A percentile compares a stretch with the other conserved stretches of the same genome.
phyloP scores from a whole-genome alignment of 2,888 invertebrate species.

The Leucozona laternaria region DNA sequence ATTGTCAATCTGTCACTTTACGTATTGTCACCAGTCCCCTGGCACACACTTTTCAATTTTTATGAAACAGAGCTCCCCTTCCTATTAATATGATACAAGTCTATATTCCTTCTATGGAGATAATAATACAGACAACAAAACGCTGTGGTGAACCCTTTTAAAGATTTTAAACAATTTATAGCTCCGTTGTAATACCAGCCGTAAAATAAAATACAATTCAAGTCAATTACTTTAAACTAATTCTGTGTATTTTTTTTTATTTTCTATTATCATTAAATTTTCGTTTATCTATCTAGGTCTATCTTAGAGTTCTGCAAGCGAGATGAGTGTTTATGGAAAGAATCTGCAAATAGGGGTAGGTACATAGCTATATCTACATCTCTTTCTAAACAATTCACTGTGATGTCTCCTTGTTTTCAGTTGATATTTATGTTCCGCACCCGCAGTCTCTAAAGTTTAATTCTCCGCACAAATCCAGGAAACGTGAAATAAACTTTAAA shows the following conservation, averaged over 20 bases:
- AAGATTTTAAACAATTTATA: background rate
- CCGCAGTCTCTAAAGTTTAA: slow-evolving; percentile 33
- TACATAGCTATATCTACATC: background rate
- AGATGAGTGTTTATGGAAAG: background rate
- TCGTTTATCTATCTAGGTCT: background rate
- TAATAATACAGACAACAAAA: too few species aligned
- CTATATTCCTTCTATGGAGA: too few species aligned
- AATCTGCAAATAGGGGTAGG: background rate
- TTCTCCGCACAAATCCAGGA: slow-evolving; percentile 16
- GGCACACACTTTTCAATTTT: too few species aligned
- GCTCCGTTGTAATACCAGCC: background rate
- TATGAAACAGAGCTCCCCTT: too few species aligned
- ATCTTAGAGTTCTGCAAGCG: background rate
- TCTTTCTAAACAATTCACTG: slow-evolving; percentile 4
- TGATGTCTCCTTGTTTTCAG: background rate
- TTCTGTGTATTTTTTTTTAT: background rate
- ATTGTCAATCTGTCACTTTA: too few species aligned
- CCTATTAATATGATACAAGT: too few species aligned
- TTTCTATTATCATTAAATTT: slow-evolving; percentile 28
- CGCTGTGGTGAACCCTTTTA: too few species aligned
- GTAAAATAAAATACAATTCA: background rate
- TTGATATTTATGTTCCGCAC: slow-evolving; percentile 32
- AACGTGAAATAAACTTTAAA: slow-evolving; percentile 45
- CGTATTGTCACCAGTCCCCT: too few species aligned
- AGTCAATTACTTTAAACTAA: slow-evolving; percentile 7